phyloP scores from a whole-genome alignment of 2,888 invertebrate genomes.

The Cephus sareptanus region DNA sequence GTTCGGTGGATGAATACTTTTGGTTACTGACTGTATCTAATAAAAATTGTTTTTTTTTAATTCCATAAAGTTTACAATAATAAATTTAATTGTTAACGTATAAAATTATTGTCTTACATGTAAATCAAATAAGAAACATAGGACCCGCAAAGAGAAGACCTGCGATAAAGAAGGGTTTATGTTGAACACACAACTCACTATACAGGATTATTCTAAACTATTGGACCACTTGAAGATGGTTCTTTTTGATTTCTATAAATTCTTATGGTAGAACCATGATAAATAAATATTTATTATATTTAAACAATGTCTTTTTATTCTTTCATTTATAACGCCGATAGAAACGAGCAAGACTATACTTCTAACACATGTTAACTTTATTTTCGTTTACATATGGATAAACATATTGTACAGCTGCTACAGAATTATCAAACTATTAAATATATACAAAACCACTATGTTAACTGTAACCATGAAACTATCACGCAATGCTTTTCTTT shows the following conservation, averaged over 20 bases:
- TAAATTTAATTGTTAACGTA: neutral
- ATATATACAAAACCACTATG: constrained; percentile 24
- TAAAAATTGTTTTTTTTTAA: too few species aligned
- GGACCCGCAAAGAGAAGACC: neutral
- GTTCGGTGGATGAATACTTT: too few species aligned
- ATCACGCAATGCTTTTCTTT: neutral
- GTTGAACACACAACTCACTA: too few species aligned
- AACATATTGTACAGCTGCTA: constrained; percentile 20
- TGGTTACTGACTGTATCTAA: too few species aligned
- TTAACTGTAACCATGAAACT: constrained; percentile 5
- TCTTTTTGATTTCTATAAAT: too few species aligned
- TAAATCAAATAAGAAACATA: neutral
- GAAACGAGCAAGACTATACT: neutral
- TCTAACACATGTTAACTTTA: constrained; percentile 11
- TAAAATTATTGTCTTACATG: neutral
- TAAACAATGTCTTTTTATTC: neutral
- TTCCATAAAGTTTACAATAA: neutral
- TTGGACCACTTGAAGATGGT: too few species aligned
- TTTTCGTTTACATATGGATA: constrained; percentile 21
- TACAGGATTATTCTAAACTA: too few species aligned
- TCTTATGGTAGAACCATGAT: too few species aligned
- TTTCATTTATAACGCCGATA: neutral
- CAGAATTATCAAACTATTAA: constrained; percentile 18
- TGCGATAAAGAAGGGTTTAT: neutral
- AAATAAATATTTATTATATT: neutral